Conservation (phyloP, 2,113 vertebrate genomes). For the Gallinago undulata region DNA sequence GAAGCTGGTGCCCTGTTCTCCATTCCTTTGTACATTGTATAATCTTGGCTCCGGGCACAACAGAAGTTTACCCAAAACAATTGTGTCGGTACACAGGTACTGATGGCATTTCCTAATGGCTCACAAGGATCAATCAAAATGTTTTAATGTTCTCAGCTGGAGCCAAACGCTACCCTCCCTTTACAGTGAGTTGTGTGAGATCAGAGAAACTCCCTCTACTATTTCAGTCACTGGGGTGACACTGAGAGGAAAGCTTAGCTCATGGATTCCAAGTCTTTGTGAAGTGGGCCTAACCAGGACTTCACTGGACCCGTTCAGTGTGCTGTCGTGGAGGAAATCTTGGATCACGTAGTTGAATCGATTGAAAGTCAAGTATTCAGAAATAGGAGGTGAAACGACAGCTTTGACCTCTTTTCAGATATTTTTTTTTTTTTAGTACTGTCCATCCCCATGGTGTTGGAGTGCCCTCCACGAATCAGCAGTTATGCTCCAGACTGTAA, state of each 20-base stretch:
- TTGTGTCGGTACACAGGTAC: background rate
- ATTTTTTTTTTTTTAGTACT: rapidly evolving
- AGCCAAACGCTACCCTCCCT: background rate
- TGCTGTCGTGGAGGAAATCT: background rate
- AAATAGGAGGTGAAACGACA: background rate
- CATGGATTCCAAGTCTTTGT: background rate
- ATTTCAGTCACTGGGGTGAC: background rate
- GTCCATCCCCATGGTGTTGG: background rate
- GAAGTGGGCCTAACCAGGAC: background rate
- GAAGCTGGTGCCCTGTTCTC: background rate
- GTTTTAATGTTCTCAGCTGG: background rate
- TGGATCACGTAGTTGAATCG: background rate
- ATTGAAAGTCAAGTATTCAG: background rate
- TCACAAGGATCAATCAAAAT: background rate
- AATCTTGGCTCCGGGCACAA: background rate
- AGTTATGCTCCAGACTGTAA: background rate
- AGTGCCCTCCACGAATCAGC: rapidly evolving
- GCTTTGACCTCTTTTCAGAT: background rate
- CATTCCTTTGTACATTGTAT: background rate
- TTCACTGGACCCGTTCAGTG: background rate
- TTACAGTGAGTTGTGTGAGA: background rate
- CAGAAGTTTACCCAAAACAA: constrained; percentile 5
- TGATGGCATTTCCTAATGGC: constrained; percentile 13
- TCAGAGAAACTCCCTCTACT: background rate
- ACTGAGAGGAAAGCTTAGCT: background rate